Evolutionary conservation across 2,888 invertebrate species (phyloP).

Genomic region (Erebia epiphron): DNA sequence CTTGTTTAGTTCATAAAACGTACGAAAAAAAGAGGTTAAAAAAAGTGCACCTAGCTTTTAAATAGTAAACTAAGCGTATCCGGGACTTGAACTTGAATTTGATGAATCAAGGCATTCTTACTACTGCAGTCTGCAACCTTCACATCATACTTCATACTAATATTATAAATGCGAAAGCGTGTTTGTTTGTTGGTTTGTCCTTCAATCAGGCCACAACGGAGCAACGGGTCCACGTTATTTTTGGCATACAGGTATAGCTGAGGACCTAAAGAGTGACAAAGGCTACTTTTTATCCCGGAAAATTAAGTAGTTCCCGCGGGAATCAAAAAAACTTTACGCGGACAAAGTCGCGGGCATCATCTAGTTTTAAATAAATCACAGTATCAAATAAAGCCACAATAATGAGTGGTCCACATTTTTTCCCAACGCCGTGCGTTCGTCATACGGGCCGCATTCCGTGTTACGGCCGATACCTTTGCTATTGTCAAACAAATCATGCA

Average conservation of each 20-base stretch:
- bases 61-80: neutral
- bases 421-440: slow-evolving; percentile 21
- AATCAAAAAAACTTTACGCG: too few species aligned
- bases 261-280: too few species aligned
- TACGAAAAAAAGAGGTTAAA: slow-evolving; percentile 16
- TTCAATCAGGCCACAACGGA: too few species aligned
- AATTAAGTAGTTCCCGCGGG: too few species aligned
- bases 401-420: slow-evolving; percentile 20
- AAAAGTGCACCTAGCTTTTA: neutral
- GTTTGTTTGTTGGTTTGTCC: too few species aligned
- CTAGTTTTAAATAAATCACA: slow-evolving; percentile 1
- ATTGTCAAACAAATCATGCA: slow-evolving; percentile 46
- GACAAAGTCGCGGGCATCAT: too few species aligned
- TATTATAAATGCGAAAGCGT: too few species aligned
- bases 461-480: slow-evolving; percentile 36
- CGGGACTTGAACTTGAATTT: neutral
- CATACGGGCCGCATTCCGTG: slow-evolving; percentile 33
- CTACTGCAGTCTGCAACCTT: slow-evolving; percentile 26
- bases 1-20: too few species aligned
- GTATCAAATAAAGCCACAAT: slow-evolving; percentile 9
- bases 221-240: too few species aligned
- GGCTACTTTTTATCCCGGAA: too few species aligned
- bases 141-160: too few species aligned
- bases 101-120: neutral
- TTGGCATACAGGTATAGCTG: too few species aligned